Percentiles rank a stretch among this genome's conserved stretches.
Evolutionary conservation across 1,140 invertebrate species (phyloP).

Genomic region (Trialeurodes vaporariorum): DNA sequence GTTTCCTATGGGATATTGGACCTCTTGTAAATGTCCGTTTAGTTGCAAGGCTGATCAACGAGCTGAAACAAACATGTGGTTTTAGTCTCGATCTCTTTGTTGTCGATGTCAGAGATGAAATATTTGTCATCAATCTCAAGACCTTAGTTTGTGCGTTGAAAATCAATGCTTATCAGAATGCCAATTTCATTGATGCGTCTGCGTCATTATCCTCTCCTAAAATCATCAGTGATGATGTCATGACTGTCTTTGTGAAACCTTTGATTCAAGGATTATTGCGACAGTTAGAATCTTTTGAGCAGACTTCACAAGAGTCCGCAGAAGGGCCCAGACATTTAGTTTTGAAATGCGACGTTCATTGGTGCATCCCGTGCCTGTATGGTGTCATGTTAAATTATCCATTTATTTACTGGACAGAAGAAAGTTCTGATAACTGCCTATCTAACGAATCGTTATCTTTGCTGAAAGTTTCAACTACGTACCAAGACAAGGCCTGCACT

Average conservation of each 20-base stretch:
- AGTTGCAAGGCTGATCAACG: conserved; percentile 8
- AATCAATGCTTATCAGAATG: neutral
- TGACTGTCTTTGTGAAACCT: neutral
- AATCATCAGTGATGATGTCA: conserved; percentile 4
- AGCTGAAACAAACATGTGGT: conserved; percentile 13
- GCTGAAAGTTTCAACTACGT: neutral
- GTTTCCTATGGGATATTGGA: conserved; percentile 24
- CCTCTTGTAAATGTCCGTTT: neutral
- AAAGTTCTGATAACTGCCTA: neutral
- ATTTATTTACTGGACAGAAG: conserved; percentile 19
- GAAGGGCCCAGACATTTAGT: conserved; percentile 1
- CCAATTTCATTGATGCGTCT: neutral
- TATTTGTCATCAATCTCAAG: conserved; percentile 10
- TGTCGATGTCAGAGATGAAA: conserved; percentile 15
- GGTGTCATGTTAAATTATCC: conserved; percentile 22
- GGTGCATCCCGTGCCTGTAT: conserved; percentile 19
- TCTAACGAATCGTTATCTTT: neutral
- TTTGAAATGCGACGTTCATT: conserved; percentile 4
- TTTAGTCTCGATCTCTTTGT: conserved; percentile 11
- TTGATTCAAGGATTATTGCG: neutral
- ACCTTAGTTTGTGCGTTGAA: neutral
- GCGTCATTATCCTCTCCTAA: neutral
- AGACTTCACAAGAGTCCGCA: too few relatives aligned
- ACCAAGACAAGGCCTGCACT: neutral
- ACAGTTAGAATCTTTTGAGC: neutral